These are phyloP conservation scores for Allygus modestus DNA, from an alignment of 2,888 invertebrate genomes.

Conservation along the genomic window DNA sequence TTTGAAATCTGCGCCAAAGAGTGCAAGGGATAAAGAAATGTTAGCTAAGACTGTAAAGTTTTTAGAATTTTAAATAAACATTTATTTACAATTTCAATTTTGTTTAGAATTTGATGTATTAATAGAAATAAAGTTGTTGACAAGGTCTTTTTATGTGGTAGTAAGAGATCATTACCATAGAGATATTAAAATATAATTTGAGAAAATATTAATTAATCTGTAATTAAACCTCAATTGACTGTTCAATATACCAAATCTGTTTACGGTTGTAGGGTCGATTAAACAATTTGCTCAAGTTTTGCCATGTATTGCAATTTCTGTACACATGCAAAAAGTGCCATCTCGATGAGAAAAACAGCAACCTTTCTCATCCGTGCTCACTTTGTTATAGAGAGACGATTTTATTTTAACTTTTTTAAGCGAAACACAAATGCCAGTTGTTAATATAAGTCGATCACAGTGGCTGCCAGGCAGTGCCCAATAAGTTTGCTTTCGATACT, in stretches of 20 bases:
- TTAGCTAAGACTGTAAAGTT: too few species aligned
- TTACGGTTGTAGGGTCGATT: background rate
- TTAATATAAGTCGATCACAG: slow-evolving; percentile 35
- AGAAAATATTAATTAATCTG: too few species aligned
- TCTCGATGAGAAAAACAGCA: slow-evolving; percentile 43
- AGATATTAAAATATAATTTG: too few species aligned
- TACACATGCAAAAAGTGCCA: slow-evolving; percentile 51
- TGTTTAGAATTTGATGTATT: too few species aligned
- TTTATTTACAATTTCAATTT: too few species aligned
- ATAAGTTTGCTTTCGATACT: slow-evolving; percentile 42
- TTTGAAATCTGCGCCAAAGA: too few species aligned
- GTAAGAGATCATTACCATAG: too few species aligned
- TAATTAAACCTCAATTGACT: too few species aligned
- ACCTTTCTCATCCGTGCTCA: background rate
- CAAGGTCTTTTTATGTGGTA: too few species aligned
- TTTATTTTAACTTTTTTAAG: slow-evolving; percentile 61
- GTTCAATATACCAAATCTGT: background rate
- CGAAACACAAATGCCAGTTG: slow-evolving; percentile 66
- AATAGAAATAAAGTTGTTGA: too few species aligned
- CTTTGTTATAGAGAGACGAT: background rate
- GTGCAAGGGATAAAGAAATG: too few species aligned
- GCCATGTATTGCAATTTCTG: slow-evolving; percentile 18
- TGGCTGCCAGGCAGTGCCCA: slow-evolving; percentile 64
- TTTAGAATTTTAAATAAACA: too few species aligned
- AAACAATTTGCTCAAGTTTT: slow-evolving; percentile 23